A percentile compares a stretch with the other conserved stretches of the same genome.
phyloP scores from a whole-genome alignment of 2,797 vertebrate species.

The Phylloscopus collybita region DNA sequence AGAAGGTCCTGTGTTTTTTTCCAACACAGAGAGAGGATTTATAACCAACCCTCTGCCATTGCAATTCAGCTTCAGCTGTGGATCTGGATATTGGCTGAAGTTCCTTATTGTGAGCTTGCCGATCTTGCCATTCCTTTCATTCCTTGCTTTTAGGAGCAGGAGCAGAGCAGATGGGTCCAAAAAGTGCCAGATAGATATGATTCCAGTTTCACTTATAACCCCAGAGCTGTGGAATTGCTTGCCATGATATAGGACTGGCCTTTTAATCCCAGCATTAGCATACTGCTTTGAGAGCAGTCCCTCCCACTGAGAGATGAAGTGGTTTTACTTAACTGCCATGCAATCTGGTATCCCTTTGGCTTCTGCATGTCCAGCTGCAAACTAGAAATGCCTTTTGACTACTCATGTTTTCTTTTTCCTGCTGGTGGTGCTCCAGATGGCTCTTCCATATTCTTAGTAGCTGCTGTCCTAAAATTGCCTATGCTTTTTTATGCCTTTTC shows the following conservation, averaged over 20 bases:
- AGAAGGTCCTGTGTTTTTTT: fast-evolving
- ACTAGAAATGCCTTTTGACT: background rate
- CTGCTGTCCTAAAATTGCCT: background rate
- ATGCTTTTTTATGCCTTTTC: background rate
- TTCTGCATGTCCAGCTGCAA: background rate
- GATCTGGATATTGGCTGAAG: background rate
- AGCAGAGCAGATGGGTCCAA: background rate
- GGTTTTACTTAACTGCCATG: background rate
- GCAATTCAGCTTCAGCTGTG: background rate
- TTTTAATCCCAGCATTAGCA: background rate
- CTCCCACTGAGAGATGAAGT: background rate
- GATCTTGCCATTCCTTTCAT: background rate
- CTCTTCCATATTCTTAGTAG: background rate
- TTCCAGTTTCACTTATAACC: background rate
- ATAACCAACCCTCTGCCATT: background rate
- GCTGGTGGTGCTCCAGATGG: background rate
- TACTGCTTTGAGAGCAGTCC: background rate
- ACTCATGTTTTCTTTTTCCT: background rate
- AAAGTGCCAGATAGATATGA: background rate
- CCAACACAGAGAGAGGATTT: background rate
- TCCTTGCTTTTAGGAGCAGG: background rate
- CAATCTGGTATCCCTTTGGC: background rate
- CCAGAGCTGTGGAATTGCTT: background rate
- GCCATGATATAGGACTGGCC: background rate
- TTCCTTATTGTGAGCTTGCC: background rate